Evolutionary conservation across 2,113 vertebrate genomes (phyloP).

Genomic region (Oryzias celebensis): DNA sequence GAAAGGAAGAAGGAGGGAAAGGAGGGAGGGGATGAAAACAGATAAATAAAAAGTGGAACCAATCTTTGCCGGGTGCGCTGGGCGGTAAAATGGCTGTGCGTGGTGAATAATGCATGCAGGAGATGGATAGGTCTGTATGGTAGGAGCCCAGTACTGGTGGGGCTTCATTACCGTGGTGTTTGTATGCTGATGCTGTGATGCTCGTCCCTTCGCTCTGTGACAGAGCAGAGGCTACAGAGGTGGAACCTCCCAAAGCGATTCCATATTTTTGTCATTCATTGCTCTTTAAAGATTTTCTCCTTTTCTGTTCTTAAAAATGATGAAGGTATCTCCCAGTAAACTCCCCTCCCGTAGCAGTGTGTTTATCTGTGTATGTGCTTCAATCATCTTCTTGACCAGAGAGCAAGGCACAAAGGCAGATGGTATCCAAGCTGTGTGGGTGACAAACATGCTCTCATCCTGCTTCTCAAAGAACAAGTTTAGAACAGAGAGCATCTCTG

Average conservation of each 20-base stretch:
- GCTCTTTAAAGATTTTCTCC: conserved; percentile 30
- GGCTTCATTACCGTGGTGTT: conserved; percentile 74
- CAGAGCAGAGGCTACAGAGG: conserved; percentile 53
- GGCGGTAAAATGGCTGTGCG: conserved; percentile 74
- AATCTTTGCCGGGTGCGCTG: conserved; percentile 75
- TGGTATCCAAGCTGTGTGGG: conserved; percentile 12
- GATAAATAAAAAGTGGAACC: conserved; percentile 80
- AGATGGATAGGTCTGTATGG: conserved; percentile 79
- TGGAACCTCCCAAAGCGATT: conserved; percentile 53
- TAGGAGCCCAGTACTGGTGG: conserved; percentile 65
- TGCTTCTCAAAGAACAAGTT: conserved; percentile 15
- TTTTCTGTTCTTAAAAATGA: conserved; percentile 28
- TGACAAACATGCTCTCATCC: background rate
- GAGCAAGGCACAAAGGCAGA: conserved; percentile 17
- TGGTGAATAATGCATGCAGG: conserved; percentile 79
- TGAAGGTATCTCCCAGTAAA: conserved; percentile 17
- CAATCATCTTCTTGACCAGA: conserved; percentile 23
- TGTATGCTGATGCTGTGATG: conserved; percentile 75
- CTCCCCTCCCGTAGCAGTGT: conserved; percentile 5
- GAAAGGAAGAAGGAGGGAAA: conserved; percentile 64
- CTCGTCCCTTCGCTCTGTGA: conserved; percentile 36
- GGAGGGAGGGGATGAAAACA: conserved; percentile 70
- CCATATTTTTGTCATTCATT: conserved; percentile 54
- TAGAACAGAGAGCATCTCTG: conserved; percentile 8
- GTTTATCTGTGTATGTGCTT: conserved; percentile 7